These are phyloP conservation scores for Holacanthus passer DNA, from an alignment of 2,113 vertebrate species.

Conservation along the genomic window DNA sequence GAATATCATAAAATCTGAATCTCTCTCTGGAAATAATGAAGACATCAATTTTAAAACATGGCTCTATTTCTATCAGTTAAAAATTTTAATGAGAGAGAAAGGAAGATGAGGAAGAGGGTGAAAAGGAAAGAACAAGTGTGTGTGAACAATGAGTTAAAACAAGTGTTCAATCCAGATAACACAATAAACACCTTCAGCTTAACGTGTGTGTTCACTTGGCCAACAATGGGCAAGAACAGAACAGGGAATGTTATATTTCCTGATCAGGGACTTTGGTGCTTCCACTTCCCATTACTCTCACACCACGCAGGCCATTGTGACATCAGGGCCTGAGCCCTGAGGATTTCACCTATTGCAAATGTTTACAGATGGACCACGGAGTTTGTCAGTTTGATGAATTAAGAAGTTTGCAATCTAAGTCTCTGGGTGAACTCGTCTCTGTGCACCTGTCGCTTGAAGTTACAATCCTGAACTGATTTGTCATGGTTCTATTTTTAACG, in stretches of 20 bases:
- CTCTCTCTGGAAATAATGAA: background rate
- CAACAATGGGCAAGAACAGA: slow-evolving; percentile 48
- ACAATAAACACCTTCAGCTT: slow-evolving; percentile 39
- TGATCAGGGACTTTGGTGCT: slow-evolving; percentile 37
- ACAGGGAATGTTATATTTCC: slow-evolving; percentile 42
- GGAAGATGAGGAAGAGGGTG: slow-evolving; percentile 13
- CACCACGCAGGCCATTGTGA: slow-evolving; percentile 2
- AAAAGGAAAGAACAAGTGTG: background rate
- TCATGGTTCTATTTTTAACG: slow-evolving; percentile 71
- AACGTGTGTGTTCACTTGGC: slow-evolving; percentile 11
- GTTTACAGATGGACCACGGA: background rate
- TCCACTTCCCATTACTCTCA: slow-evolving; percentile 37
- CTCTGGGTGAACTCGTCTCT: slow-evolving; percentile 33
- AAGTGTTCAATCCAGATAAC: slow-evolving; percentile 52
- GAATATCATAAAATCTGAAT: background rate
- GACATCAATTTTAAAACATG: background rate
- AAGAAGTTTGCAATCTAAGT: slow-evolving; percentile 9
- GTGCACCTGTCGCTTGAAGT: slow-evolving; percentile 70
- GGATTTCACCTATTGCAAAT: slow-evolving; percentile 37
- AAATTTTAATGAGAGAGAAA: background rate
- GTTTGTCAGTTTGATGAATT: slow-evolving; percentile 37
- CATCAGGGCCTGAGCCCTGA: background rate
- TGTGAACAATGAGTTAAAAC: slow-evolving; percentile 33
- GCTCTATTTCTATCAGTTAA: background rate
- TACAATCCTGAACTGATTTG: slow-evolving; percentile 57